phyloP scores from a whole-genome alignment of 1,140 invertebrate species.

The Microplitis demolitor region DNA sequence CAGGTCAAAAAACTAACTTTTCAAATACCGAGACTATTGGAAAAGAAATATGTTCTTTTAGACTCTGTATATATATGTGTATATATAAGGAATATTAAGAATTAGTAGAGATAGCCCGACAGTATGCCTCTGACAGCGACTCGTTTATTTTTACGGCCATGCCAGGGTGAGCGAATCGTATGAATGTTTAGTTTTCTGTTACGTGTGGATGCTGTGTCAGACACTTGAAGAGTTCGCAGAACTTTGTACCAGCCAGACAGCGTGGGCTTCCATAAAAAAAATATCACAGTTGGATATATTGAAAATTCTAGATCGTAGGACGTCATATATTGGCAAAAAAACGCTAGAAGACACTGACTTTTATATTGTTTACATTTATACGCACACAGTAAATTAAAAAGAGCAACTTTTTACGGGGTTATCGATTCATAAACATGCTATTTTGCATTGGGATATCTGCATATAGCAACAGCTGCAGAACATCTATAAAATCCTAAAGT shows the following conservation, averaged over 20 bases:
- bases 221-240: neutral
- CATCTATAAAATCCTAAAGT: too few species aligned
- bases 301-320: conserved; percentile 8
- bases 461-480: too few species aligned
- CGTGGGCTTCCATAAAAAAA: conserved; percentile 6
- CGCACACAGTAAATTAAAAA: too few species aligned
- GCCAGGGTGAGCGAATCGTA: conserved; percentile 30
- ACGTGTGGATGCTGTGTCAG: conserved; percentile 1
- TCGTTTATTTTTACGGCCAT: conserved; percentile 36
- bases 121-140: conserved; percentile 24
- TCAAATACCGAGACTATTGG: too few species aligned
- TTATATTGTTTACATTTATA: neutral
- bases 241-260: conserved; percentile 4
- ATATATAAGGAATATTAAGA: neutral
- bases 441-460: too few species aligned
- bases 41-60: too few species aligned
- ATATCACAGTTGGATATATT: conserved; percentile 3
- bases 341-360: neutral
- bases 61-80: neutral
- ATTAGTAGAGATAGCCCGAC: neutral
- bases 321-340: neutral
- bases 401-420: too few species aligned
- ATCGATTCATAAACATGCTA: too few species aligned
- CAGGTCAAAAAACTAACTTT: too few species aligned
- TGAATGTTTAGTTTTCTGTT: conserved; percentile 23